Evolutionary conservation across 1,140 invertebrate species (phyloP).

Genomic region (Danaus plexippus): DNA sequence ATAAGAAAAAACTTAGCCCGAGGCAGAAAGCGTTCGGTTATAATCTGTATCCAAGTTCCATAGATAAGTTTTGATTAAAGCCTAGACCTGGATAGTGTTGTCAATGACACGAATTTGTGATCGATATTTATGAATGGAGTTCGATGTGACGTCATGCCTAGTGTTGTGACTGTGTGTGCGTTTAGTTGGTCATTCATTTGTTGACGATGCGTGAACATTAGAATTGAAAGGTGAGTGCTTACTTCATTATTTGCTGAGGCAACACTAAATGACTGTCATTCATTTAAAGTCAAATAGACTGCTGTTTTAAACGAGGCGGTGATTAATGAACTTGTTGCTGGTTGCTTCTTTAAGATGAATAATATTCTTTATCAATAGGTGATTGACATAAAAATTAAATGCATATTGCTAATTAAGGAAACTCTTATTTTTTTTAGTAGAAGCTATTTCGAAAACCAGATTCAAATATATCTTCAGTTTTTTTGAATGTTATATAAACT

Average conservation of each 20-base stretch:
- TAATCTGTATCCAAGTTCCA: constrained; percentile 34
- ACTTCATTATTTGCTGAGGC: constrained; percentile 41
- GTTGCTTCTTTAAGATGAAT: too few species aligned
- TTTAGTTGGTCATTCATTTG: constrained; percentile 43
- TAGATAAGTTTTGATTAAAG: constrained; percentile 20
- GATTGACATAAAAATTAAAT: too few species aligned
- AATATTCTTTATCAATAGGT: too few species aligned
- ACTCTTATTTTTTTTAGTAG: too few species aligned
- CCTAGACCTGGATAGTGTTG: constrained; percentile 39
- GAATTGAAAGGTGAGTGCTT: constrained; percentile 60
- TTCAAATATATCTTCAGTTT: too few species aligned
- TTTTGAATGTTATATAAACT: too few species aligned
- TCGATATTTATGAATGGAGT: constrained; percentile 66
- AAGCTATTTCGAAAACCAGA: too few species aligned
- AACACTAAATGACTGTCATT: constrained; percentile 27
- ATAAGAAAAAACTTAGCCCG: constrained; percentile 11
- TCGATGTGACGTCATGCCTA: constrained; percentile 67
- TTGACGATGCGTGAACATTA: constrained; percentile 66
- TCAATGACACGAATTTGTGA: constrained; percentile 38
- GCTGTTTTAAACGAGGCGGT: constrained; percentile 1
- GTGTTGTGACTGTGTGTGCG: constrained; percentile 54
- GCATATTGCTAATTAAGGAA: too few species aligned
- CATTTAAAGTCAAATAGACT: constrained; percentile 12
- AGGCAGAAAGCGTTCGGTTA: constrained; percentile 11
- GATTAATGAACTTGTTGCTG: too few species aligned